Evolutionary conservation across 2,113 vertebrate genomes (phyloP).

Genomic region (Spilogale gracilis): DNA sequence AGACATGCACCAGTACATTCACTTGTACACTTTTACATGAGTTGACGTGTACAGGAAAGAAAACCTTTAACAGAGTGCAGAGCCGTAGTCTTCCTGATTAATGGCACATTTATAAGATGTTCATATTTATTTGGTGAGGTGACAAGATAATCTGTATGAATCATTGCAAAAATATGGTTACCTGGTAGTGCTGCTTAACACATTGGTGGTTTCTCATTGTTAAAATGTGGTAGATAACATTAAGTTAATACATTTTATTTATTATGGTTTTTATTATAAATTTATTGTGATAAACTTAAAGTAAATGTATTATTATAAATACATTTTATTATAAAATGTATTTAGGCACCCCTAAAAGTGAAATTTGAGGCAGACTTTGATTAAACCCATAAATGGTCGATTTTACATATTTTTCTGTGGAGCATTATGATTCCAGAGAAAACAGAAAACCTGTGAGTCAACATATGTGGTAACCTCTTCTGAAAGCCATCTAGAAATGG

Average conservation of each 20-base stretch:
- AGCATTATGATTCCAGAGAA: neutral
- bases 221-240: neutral
- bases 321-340: too few relatives aligned
- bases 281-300: too few relatives aligned
- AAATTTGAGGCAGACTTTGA: neutral
- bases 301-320: too few relatives aligned
- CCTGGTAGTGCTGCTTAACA: neutral
- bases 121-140: slow-evolving; percentile 46
- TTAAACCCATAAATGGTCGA: neutral
- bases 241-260: neutral
- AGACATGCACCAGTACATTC: neutral
- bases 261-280: too few relatives aligned
- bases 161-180: slow-evolving; percentile 53
- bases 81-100: slow-evolving; percentile 25
- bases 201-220: neutral
- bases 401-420: slow-evolving; percentile 40
- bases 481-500: neutral
- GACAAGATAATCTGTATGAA: slow-evolving; percentile 61
- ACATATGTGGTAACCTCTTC: neutral
- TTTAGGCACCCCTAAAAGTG: too few relatives aligned
- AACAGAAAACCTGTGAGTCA: neutral
- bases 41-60: slow-evolving; percentile 47
- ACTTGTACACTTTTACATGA: slow-evolving; percentile 47
- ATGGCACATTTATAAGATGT: slow-evolving; percentile 39
- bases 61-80: neutral